These are phyloP conservation scores for Gadopsis marmoratus DNA, from an alignment of 2,797 vertebrate species.

Conservation along the genomic window DNA sequence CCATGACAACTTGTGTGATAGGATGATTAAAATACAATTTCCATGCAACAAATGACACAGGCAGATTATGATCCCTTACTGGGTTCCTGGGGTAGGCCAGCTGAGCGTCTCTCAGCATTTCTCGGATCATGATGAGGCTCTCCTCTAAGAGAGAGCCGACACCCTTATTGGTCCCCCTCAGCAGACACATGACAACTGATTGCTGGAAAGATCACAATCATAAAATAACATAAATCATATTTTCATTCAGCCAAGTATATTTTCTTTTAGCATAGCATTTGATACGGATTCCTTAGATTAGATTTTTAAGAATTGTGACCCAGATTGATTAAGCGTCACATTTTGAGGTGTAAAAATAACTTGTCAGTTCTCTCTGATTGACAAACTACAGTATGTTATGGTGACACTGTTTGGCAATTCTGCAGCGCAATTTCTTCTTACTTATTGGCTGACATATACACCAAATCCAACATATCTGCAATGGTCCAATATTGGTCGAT, in stretches of 20 bases:
- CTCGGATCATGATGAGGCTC: constrained; percentile 79
- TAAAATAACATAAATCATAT: background rate
- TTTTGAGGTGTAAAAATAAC: background rate
- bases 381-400: background rate
- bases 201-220: constrained; percentile 41
- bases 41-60: background rate
- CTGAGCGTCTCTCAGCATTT: constrained; percentile 83
- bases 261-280: background rate
- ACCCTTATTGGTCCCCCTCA: constrained; percentile 85
- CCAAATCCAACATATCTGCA: background rate
- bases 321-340: background rate
- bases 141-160: constrained; percentile 84
- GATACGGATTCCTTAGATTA: no score
- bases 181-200: constrained; percentile 71
- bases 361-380: background rate
- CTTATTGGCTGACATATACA: background rate
- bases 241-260: background rate
- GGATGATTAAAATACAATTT: background rate
- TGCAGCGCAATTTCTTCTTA: background rate
- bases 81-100: constrained; percentile 77
- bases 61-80: constrained; percentile 64
- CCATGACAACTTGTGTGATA: background rate
- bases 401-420: background rate
- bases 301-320: background rate
- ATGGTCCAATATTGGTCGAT: background rate